Conservation (phyloP, 2,113 vertebrate genomes). For the Maylandia zebra region DNA sequence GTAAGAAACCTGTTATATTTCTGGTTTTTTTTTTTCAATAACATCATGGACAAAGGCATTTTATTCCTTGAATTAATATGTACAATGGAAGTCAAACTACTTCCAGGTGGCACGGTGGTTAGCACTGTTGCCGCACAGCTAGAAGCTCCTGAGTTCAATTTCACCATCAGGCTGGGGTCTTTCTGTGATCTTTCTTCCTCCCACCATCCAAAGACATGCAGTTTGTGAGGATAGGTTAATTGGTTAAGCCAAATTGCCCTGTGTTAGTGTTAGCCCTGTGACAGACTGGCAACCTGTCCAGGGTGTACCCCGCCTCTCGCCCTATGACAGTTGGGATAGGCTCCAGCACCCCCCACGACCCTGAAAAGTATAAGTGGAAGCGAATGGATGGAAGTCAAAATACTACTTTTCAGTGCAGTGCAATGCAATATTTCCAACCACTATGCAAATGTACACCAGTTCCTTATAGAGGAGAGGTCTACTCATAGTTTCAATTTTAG, state of each 20-base stretch:
- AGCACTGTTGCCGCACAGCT: background rate
- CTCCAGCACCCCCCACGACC: background rate
- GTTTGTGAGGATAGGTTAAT: background rate
- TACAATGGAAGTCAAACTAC: background rate
- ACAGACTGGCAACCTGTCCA: background rate
- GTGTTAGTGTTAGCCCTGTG: background rate
- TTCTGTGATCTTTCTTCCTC: background rate
- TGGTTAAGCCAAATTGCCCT: background rate
- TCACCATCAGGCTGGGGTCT: background rate
- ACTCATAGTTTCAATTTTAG: background rate
- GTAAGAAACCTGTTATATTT: background rate
- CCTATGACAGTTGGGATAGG: background rate
- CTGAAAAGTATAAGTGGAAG: background rate
- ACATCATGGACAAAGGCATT: background rate
- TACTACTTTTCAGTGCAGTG: background rate
- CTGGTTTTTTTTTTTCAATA: fast-evolving
- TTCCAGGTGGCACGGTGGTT: background rate
- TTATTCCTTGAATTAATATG: background rate
- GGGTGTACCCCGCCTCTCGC: background rate
- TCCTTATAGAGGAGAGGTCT: background rate
- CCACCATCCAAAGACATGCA: background rate
- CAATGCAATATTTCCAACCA: background rate
- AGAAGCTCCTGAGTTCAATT: background rate
- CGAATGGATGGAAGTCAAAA: background rate
- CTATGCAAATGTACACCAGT: background rate